Evolutionary conservation across 2,113 vertebrate species (phyloP).

Genomic region (Thermophis baileyi): DNA sequence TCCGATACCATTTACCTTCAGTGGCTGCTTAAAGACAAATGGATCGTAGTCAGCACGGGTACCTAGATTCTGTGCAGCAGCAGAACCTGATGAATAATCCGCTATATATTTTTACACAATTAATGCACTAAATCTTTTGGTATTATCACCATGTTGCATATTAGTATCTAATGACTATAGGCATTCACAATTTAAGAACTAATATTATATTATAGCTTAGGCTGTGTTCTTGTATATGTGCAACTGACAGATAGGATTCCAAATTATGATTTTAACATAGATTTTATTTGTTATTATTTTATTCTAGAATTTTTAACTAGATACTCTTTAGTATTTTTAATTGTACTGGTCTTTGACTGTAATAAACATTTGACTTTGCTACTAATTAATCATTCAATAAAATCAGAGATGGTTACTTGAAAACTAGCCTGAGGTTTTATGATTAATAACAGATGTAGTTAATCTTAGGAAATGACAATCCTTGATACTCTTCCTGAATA

Average conservation of each 20-base stretch:
- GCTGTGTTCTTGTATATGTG: not conserved
- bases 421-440: not conserved
- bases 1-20: not conserved
- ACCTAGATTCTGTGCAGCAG: not conserved
- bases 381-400: constrained; percentile 8
- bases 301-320: not conserved
- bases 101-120: not conserved
- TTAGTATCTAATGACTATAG: not conserved
- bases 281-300: not conserved
- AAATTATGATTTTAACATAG: not conserved
- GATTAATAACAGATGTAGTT: not conserved
- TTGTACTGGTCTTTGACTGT: not conserved
- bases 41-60: not conserved
- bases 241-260: not conserved
- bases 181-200: not conserved
- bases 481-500: not conserved
- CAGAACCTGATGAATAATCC: not conserved
- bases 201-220: not conserved
- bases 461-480: not conserved
- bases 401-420: not conserved
- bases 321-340: not conserved
- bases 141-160: not conserved
- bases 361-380: not conserved
- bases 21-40: not conserved
- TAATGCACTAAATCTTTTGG: not conserved